These are phyloP conservation scores for Lethenteron camtschaticum DNA, from an alignment of 2,113 vertebrate genomes.

Conservation along the genomic window DNA sequence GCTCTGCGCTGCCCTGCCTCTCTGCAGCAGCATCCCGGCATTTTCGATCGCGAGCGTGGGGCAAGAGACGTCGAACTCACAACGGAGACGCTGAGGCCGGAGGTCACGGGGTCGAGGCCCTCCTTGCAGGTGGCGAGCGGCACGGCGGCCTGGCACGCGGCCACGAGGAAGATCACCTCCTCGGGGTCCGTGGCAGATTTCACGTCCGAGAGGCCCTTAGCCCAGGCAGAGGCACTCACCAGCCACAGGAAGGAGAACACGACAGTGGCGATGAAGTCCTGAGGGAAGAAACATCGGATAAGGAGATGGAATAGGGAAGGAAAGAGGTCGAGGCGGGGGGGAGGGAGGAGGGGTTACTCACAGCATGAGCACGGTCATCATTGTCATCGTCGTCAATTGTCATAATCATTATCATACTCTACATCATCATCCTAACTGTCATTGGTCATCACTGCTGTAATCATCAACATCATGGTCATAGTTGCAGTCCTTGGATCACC, in stretches of 20 bases:
- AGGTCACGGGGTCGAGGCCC: conserved; percentile 60
- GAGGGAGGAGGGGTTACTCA: too few species aligned
- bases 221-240: conserved; percentile 87
- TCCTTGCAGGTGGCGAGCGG: conserved; percentile 55
- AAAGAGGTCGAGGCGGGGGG: too few species aligned
- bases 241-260: conserved; percentile 97
- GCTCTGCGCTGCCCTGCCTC: too few species aligned
- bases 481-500: too few species aligned
- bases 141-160: conserved; percentile 73
- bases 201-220: conserved; percentile 83
- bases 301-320: too few species aligned
- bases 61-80: conserved; percentile 24
- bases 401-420: too few species aligned
- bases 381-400: too few species aligned
- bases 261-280: conserved; percentile 92
- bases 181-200: conserved; percentile 69
- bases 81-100: conserved; percentile 85
- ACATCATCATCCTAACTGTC: too few species aligned
- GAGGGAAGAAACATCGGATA: conserved; percentile 10
- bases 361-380: too few species aligned
- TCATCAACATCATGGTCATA: too few species aligned
- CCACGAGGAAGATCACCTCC: conserved; percentile 57
- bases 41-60: neutral
- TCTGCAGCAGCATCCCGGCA: conserved; percentile 3
- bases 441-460: too few species aligned